Conservation (phyloP, 2,113 vertebrate species). For the Dermatemys mawii region DNA sequence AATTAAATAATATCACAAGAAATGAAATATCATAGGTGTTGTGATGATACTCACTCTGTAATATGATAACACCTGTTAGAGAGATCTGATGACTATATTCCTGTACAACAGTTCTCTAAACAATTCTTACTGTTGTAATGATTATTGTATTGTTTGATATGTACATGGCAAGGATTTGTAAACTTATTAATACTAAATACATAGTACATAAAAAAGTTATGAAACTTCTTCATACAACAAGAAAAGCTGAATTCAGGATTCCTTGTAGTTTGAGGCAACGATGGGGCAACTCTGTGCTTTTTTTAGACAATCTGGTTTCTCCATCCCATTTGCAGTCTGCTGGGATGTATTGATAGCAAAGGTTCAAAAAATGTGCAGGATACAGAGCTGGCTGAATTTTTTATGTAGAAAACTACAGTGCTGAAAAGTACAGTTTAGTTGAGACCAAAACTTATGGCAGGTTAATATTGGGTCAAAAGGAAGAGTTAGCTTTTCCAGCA, state of each 20-base stretch:
- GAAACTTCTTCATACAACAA: background rate
- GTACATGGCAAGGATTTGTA: no score
- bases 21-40: background rate
- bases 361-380: background rate
- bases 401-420: background rate
- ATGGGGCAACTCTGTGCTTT: background rate
- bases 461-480: no score
- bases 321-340: background rate
- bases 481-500: background rate
- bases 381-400: background rate
- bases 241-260: background rate
- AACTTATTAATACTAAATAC: no score
- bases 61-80: background rate
- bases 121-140: no score
- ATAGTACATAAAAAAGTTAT: no score
- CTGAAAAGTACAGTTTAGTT: background rate
- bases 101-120: background rate
- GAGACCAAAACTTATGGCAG: background rate
- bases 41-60: background rate
- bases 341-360: background rate
- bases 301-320: background rate
- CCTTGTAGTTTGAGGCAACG: background rate
- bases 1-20: background rate
- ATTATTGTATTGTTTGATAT: no score
- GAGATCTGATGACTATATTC: background rate